Percentiles rank a stretch among this genome's conserved stretches.
These are phyloP conservation scores for Mycteria americana DNA, from an alignment of 2,797 vertebrate genomes.

Conservation along the genomic window DNA sequence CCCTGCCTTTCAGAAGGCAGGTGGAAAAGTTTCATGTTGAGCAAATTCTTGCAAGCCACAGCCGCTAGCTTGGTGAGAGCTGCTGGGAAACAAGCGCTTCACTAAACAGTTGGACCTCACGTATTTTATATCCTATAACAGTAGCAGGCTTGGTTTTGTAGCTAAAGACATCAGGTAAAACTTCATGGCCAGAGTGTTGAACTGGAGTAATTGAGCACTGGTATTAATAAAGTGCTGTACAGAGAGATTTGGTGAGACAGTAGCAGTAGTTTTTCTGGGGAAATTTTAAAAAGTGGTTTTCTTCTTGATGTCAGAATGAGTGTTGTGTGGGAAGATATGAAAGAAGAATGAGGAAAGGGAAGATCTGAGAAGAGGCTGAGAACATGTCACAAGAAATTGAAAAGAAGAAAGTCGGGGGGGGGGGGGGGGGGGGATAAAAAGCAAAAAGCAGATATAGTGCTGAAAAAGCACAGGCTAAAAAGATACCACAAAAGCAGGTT, in stretches of 20 bases:
- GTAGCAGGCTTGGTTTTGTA: neutral
- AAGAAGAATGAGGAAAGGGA: neutral
- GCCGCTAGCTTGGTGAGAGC: neutral
- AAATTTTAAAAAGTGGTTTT: neutral
- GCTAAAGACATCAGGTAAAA: neutral
- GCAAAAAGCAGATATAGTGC: neutral
- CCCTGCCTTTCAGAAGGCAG: neutral
- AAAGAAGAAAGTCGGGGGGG: neutral
- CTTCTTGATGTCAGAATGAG: neutral
- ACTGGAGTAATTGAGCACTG: neutral
- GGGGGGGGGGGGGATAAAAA: neutral
- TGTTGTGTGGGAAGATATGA: neutral
- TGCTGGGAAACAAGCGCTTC: neutral
- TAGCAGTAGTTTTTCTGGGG: neutral
- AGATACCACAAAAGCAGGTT: neutral
- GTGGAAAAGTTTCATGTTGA: neutral
- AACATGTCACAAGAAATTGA: too few relatives aligned
- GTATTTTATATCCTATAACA: accelerated
- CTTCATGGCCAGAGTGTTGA: neutral
- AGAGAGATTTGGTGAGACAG: neutral
- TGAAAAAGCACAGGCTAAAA: neutral
- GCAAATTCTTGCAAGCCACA: too few relatives aligned
- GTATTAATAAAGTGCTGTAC: neutral
- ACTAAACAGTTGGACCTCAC: accelerated
- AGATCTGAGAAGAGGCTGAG: neutral